phyloP scores from a whole-genome alignment of 2,113 vertebrate genomes.

The Urocitellus parryii region DNA sequence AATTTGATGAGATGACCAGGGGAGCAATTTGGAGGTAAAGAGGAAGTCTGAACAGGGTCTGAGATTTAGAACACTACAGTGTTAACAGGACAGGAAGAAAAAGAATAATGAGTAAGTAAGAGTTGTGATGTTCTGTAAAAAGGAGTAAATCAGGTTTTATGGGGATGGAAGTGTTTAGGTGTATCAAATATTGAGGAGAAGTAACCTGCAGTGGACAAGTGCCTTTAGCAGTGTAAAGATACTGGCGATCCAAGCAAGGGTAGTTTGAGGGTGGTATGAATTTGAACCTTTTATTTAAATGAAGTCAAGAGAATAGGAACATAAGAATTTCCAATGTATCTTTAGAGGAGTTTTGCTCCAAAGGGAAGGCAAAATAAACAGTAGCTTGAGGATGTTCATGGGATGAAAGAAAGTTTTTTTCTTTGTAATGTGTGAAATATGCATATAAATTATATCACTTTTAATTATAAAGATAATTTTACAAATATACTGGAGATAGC shows the following conservation, averaged over 20 bases:
- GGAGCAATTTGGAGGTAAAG: neutral
- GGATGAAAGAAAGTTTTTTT: neutral
- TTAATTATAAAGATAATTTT: neutral
- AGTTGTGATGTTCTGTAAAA: neutral
- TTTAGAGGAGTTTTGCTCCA: neutral
- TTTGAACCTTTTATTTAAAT: neutral
- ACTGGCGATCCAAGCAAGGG: neutral
- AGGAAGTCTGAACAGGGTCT: neutral
- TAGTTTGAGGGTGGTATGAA: neutral
- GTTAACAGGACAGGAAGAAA: neutral
- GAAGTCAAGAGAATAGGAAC: neutral
- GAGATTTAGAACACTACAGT: neutral
- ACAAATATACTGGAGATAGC: neutral
- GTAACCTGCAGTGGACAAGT: neutral
- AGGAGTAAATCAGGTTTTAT: neutral
- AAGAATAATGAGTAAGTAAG: neutral
- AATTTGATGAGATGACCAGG: neutral
- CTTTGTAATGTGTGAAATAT: neutral
- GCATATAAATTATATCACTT: neutral
- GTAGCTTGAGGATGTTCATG: neutral
- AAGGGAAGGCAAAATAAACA: neutral
- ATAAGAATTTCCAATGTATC: neutral
- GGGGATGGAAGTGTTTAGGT: neutral
- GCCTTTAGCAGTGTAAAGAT: neutral
- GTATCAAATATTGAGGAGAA: neutral